Evolutionary conservation across 2,113 vertebrate species (phyloP).

Genomic region (Vidua macroura): DNA sequence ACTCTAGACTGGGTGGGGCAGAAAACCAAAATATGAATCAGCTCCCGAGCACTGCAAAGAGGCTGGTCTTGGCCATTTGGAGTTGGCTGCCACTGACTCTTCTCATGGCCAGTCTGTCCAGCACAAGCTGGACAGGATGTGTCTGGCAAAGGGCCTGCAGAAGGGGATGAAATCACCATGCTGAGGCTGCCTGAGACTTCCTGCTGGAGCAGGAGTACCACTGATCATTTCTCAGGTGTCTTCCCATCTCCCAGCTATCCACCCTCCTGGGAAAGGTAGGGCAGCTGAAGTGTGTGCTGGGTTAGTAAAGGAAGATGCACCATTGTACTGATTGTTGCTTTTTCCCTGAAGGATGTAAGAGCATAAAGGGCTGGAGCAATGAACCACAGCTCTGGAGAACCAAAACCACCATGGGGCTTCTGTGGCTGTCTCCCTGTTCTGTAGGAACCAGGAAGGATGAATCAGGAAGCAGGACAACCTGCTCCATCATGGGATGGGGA

Average conservation of each 20-base stretch:
- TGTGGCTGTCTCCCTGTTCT: neutral
- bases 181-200: neutral
- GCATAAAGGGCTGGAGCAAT: neutral
- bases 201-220: neutral
- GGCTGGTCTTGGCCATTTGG: slow-evolving; percentile 6
- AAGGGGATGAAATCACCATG: neutral
- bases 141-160: neutral
- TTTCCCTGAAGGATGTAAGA: neutral
- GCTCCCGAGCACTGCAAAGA: neutral
- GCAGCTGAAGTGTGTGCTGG: neutral
- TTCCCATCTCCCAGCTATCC: neutral
- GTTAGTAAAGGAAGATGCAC: neutral
- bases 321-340: fast-evolving
- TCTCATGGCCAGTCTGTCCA: neutral
- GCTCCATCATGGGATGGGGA: neutral
- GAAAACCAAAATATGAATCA: slow-evolving; percentile 46
- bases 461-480: neutral
- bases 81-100: neutral
- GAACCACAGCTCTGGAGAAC: neutral
- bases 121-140: neutral
- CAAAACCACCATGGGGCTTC: neutral
- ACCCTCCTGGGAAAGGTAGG: neutral
- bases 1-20: slow-evolving; percentile 18
- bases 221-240: neutral
- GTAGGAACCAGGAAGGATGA: neutral